phyloP scores from a whole-genome alignment of 1,140 invertebrate genomes.

The Samia ricini region DNA sequence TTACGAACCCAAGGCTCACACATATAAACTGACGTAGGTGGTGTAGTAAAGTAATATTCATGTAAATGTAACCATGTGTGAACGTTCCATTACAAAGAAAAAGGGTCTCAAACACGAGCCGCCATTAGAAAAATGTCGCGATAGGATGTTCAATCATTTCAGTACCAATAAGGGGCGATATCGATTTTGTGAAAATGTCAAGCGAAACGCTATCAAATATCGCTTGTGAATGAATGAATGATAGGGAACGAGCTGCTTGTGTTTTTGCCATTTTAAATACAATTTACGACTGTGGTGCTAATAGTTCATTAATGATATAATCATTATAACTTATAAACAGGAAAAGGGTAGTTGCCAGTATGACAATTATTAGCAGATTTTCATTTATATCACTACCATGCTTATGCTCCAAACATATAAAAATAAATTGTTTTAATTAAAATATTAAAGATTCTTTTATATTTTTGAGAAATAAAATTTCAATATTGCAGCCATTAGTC shows the following conservation, averaged over 20 bases:
- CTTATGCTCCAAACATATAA: too few relatives aligned
- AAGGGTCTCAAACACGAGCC: conserved; percentile 67
- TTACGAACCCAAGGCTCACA: background rate
- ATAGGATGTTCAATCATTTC: conserved; percentile 77
- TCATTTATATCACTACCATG: too few relatives aligned
- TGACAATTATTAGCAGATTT: too few relatives aligned
- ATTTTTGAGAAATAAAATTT: too few relatives aligned
- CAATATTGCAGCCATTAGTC: too few relatives aligned
- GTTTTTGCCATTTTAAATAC: conserved; percentile 1
- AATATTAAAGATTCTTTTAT: too few relatives aligned
- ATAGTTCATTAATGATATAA: conserved; percentile 3
- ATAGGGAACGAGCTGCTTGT: conserved; percentile 3
- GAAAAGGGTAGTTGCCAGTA: too few relatives aligned
- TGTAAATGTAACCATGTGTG: conserved; percentile 25
- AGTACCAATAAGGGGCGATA: conserved; percentile 74
- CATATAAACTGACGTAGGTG: background rate
- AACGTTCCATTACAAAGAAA: conserved; percentile 54
- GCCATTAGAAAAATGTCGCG: conserved; percentile 76
- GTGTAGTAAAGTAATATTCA: background rate
- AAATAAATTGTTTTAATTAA: too few relatives aligned
- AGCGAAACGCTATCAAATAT: conserved; percentile 57
- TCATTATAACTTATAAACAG: too few relatives aligned
- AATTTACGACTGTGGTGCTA: too few relatives aligned
- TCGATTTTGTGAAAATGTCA: conserved; percentile 74
- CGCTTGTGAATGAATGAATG: conserved; percentile 17